Evolutionary conservation across 2,797 vertebrate genomes (phyloP).

Genomic region (Alectoris magna): DNA sequence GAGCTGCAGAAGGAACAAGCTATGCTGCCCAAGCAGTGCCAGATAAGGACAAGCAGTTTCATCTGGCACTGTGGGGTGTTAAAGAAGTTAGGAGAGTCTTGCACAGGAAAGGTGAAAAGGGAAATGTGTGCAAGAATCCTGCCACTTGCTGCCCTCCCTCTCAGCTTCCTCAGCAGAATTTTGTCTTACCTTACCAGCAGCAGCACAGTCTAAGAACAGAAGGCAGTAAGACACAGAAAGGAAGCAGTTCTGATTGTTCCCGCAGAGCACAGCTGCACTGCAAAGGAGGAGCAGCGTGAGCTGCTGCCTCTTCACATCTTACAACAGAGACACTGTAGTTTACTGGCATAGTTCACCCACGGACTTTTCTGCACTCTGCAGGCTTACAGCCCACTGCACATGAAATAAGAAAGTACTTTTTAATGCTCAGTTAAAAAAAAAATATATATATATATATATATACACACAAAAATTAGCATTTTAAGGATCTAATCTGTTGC

Average conservation of each 20-base stretch:
- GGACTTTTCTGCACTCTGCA: neutral
- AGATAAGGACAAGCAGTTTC: rapidly evolving
- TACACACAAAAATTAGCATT: neutral
- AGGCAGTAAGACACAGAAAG: neutral
- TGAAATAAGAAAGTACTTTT: neutral
- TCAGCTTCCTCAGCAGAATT: neutral
- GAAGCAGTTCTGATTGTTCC: neutral
- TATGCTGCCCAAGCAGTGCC: rapidly evolving
- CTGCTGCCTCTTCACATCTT: neutral
- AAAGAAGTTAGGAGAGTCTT: neutral
- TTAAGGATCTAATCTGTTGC: neutral
- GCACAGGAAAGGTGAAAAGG: neutral
- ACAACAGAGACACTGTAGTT: neutral
- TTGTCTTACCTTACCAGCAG: neutral
- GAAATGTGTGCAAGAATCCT: neutral
- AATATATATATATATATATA: neutral
- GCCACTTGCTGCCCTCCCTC: neutral
- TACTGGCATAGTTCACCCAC: conserved; percentile 43
- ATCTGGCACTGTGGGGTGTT: neutral
- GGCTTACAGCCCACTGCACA: conserved; percentile 11
- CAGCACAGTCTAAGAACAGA: neutral
- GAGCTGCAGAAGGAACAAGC: neutral
- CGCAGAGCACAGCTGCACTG: neutral
- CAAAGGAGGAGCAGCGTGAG: neutral
- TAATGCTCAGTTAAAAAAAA: neutral